Conservation (phyloP, 2,797 vertebrate species). For the Peromyscus eremicus region DNA sequence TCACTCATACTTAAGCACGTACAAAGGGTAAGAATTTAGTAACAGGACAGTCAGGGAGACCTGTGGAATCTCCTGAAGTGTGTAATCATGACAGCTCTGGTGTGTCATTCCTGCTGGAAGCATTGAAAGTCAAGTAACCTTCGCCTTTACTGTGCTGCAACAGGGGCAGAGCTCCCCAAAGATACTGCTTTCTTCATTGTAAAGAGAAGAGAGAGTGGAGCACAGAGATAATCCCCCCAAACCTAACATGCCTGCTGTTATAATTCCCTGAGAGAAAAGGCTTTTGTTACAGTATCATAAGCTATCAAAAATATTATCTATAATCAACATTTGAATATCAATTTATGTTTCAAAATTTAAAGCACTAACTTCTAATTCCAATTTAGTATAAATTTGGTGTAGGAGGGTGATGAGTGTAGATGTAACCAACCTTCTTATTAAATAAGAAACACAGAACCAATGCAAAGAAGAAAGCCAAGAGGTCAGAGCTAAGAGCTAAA, state of each 20-base stretch:
- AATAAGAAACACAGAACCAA: too few species aligned
- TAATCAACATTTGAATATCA: constrained; percentile 35
- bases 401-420: background rate
- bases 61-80: background rate
- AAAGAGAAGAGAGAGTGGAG: background rate
- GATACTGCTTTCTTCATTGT: background rate
- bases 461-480: too few species aligned
- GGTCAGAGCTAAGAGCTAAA: too few species aligned
- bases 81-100: background rate
- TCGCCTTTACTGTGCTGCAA: background rate
- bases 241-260: background rate
- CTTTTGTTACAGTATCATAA: background rate
- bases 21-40: background rate
- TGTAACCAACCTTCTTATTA: too few species aligned
- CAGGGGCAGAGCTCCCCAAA: background rate
- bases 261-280: background rate
- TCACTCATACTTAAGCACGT: background rate
- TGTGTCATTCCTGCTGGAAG: background rate
- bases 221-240: background rate
- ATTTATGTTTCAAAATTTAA: background rate
- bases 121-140: background rate
- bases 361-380: background rate
- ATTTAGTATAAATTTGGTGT: background rate
- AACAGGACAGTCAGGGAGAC: background rate
- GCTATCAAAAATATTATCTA: background rate